phyloP scores from a whole-genome alignment of 30 jellyfish, hydroid and myxozoan species.

The Hydra vulgaris region DNA sequence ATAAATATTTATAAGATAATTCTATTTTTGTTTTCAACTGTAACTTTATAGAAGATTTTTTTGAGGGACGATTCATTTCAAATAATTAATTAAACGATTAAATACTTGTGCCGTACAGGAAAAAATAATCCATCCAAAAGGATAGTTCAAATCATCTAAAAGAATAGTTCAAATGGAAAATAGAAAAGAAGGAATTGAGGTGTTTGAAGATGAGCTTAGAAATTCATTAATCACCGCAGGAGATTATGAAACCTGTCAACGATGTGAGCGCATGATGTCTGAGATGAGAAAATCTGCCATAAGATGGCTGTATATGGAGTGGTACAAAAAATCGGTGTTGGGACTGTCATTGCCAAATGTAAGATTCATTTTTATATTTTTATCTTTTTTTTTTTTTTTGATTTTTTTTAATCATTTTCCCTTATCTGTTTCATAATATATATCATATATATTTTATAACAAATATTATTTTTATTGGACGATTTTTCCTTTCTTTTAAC shows the following conservation, averaged over 20 bases:
- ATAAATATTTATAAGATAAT: too few relatives aligned
- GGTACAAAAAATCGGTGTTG: constrained; percentile 88
- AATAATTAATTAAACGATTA: too few relatives aligned
- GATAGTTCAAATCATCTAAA: too few relatives aligned
- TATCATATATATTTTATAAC: too few relatives aligned
- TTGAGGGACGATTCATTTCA: too few relatives aligned
- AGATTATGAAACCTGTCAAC: not conserved
- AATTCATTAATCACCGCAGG: not conserved
- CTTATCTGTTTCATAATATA: not conserved
- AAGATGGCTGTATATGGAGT: constrained; percentile 93
- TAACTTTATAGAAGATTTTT: too few relatives aligned
- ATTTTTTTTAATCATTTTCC: not conserved
- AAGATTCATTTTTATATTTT: constrained; percentile 22
- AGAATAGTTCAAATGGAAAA: not conserved
- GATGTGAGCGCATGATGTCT: constrained; percentile 32
- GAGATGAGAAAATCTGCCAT: constrained; percentile 93
- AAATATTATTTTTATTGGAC: too few relatives aligned
- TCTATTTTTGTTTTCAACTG: too few relatives aligned
- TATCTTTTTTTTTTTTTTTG: too few relatives aligned
- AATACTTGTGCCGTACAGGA: too few relatives aligned
- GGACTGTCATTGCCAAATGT: constrained; percentile 87
- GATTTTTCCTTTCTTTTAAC: too few relatives aligned
- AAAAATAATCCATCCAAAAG: too few relatives aligned
- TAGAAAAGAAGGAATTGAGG: not conserved
- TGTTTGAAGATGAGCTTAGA: constrained; percentile 6